Evolutionary conservation across 2,797 vertebrate species (phyloP).

Genomic region (Heterohyrax brucei): DNA sequence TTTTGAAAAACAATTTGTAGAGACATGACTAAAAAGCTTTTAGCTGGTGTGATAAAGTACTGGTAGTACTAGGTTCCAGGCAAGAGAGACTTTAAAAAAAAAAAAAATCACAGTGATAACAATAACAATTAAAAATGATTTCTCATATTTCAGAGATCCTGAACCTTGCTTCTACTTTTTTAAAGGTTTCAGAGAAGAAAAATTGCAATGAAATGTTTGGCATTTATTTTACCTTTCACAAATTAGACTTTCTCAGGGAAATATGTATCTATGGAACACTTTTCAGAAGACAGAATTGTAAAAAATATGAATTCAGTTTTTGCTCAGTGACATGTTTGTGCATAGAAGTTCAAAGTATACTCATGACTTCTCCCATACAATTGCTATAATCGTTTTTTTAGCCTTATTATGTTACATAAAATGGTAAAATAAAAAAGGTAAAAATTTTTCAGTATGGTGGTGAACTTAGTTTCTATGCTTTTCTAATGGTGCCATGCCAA

Average conservation of each 20-base stretch:
- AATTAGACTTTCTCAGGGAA: conserved; percentile 33
- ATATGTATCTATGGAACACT: background rate
- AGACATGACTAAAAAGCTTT: conserved; percentile 43
- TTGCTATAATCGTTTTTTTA: conserved; percentile 25
- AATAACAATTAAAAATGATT: background rate
- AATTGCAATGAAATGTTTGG: background rate
- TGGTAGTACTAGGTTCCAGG: conserved; percentile 23
- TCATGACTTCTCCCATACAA: background rate
- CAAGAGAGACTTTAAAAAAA: background rate
- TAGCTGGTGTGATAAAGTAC: background rate
- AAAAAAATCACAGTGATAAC: background rate
- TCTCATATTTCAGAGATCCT: conserved; percentile 40
- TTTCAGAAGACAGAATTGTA: conserved; percentile 20
- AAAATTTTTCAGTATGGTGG: background rate
- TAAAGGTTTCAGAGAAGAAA: conserved; percentile 28
- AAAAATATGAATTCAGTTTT: conserved; percentile 26
- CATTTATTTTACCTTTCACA: conserved; percentile 18
- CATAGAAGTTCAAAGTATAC: conserved; percentile 8
- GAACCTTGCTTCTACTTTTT: conserved; percentile 27
- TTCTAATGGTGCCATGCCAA: conserved; percentile 21
- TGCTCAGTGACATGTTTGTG: background rate
- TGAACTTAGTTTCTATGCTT: conserved; percentile 23
- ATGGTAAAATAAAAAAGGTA: conserved; percentile 7
- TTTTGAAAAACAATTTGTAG: background rate
- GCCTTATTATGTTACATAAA: conserved; percentile 1